phyloP scores from a whole-genome alignment of 2,888 invertebrate genomes.

The Tinea trinotella region DNA sequence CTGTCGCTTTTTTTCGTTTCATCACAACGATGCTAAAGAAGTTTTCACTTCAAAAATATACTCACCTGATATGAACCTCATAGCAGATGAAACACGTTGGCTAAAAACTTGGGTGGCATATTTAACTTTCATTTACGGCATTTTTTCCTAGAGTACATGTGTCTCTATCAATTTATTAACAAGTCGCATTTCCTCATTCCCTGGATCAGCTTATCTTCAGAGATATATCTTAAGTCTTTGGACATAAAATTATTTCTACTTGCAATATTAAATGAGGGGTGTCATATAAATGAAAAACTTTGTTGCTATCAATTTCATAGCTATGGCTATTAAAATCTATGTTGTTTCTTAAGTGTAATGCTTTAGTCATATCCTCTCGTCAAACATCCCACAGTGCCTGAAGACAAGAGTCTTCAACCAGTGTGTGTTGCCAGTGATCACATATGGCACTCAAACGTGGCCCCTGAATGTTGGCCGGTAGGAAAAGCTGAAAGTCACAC shows the following conservation, averaged over 20 bases:
- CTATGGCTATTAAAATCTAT: neutral
- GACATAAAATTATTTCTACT: slow-evolving; percentile 23
- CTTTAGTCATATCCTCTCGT: neutral
- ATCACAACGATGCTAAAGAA: too few relatives aligned
- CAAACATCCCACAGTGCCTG: too few relatives aligned
- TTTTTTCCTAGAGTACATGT: slow-evolving; percentile 16
- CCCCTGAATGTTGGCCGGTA: too few relatives aligned
- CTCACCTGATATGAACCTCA: slow-evolving; percentile 7
- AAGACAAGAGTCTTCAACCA: too few relatives aligned
- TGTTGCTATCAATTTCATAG: slow-evolving; percentile 19
- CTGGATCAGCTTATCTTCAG: slow-evolving; percentile 19
- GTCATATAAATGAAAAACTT: slow-evolving; percentile 24
- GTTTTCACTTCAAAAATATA: too few relatives aligned
- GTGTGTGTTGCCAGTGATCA: too few relatives aligned
- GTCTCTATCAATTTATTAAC: slow-evolving; percentile 22
- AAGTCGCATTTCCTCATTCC: slow-evolving; percentile 22
- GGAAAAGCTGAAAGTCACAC: too few relatives aligned
- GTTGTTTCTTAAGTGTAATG: neutral
- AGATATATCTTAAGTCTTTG: slow-evolving; percentile 21
- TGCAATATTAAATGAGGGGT: slow-evolving; percentile 23
- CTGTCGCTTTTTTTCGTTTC: too few relatives aligned
- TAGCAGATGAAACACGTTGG: slow-evolving; percentile 25
- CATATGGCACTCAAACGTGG: too few relatives aligned
- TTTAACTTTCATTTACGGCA: slow-evolving; percentile 25
- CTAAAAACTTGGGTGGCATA: slow-evolving; percentile 29